phyloP scores from a whole-genome alignment of 2,113 vertebrate genomes.

The Mustelus asterias region DNA sequence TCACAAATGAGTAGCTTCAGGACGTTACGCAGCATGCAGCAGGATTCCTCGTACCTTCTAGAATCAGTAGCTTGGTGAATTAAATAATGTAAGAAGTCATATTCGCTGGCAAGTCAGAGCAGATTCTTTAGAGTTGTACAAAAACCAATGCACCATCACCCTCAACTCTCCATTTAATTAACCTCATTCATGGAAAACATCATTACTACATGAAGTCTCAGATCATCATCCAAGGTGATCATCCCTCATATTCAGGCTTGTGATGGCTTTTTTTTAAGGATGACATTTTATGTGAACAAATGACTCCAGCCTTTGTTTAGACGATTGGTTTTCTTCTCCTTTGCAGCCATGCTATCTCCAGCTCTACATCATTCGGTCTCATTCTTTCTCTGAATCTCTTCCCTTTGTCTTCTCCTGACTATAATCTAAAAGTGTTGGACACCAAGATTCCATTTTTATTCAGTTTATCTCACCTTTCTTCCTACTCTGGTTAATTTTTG shows the following conservation, averaged over 20 bases:
- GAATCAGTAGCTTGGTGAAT: neutral
- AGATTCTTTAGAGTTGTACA: neutral
- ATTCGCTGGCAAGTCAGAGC: neutral
- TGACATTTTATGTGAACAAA: neutral
- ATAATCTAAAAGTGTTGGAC: neutral
- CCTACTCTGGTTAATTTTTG: neutral
- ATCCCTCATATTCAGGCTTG: neutral
- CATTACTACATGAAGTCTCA: neutral
- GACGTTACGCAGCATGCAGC: neutral
- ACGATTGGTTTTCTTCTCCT: neutral
- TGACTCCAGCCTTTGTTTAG: neutral
- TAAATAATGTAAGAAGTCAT: neutral
- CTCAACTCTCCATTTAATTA: neutral
- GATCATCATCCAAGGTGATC: neutral
- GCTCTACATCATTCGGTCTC: neutral
- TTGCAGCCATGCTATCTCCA: neutral
- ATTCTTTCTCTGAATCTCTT: neutral
- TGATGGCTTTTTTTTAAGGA: neutral
- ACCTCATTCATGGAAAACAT: neutral
- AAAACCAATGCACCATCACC: neutral
- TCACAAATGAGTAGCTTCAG: neutral
- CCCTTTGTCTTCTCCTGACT: neutral
- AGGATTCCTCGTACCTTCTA: neutral
- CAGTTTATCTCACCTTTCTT: neutral
- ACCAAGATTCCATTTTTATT: neutral